Evolutionary conservation across 1,140 invertebrate species (phyloP).

Genomic region (Drosophila ananassae): DNA sequence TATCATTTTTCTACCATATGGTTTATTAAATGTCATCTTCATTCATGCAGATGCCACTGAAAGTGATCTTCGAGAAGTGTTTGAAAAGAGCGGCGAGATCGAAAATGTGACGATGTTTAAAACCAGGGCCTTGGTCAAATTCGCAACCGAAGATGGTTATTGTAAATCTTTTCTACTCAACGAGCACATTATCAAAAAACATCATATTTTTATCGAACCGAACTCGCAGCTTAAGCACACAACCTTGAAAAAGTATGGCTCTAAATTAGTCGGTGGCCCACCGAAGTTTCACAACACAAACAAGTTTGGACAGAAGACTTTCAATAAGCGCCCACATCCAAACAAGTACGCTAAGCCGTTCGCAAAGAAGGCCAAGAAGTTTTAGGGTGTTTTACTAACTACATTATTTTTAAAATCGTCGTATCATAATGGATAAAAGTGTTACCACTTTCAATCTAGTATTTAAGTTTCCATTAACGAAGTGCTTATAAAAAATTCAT

Average conservation of each 20-base stretch:
- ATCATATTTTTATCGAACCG: constrained; percentile 66
- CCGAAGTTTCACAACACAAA: constrained; percentile 18
- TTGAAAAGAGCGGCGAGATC: constrained; percentile 51
- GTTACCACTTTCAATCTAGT: too few species aligned
- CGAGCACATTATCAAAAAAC: constrained; percentile 31
- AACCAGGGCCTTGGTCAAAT: constrained; percentile 50
- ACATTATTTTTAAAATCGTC: too few species aligned
- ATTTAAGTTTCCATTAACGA: too few species aligned
- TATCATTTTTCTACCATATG: background rate
- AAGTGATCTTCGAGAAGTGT: constrained; percentile 34
- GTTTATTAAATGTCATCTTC: background rate
- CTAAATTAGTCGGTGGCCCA: too few species aligned
- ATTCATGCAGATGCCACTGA: constrained; percentile 29
- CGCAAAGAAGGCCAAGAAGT: constrained; percentile 34
- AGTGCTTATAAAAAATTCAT: too few species aligned
- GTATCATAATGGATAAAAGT: too few species aligned
- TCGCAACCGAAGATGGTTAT: constrained; percentile 53
- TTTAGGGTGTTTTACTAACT: constrained; percentile 17
- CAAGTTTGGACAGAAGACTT: constrained; percentile 50
- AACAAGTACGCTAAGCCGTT: constrained; percentile 26
- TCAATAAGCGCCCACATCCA: constrained; percentile 47
- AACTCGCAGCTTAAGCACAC: constrained; percentile 54
- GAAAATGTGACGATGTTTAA: constrained; percentile 24
- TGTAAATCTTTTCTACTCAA: constrained; percentile 72
- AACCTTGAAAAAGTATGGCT: background rate